Percentiles rank a stretch among this genome's conserved stretches.
Evolutionary conservation across 1,140 invertebrate genomes (phyloP).

Genomic region (Drosophila arizonae): DNA sequence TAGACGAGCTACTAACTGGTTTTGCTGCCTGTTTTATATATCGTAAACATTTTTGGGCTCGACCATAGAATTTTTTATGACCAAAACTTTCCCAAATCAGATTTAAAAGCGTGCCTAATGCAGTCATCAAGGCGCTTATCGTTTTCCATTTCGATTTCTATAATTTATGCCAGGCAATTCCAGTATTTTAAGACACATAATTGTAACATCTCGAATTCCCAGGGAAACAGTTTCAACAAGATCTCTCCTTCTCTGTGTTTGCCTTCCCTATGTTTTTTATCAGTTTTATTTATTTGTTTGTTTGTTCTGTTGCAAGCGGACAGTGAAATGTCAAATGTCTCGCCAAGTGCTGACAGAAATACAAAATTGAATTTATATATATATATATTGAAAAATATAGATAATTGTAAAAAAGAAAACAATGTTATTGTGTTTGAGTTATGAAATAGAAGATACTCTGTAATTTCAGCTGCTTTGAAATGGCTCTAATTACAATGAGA

Average conservation of each 20-base stretch:
- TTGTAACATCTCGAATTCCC: conserved; percentile 53
- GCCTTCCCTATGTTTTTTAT: conserved; percentile 53
- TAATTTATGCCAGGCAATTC: conserved; percentile 46
- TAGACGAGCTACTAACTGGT: conserved; percentile 48
- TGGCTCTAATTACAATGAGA: background rate
- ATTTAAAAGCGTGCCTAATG: conserved; percentile 56
- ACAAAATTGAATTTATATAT: conserved; percentile 15
- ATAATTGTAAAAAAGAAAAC: background rate
- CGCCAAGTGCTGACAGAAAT: conserved; percentile 67
- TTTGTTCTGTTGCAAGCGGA: conserved; percentile 43
- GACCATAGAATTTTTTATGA: conserved; percentile 38
- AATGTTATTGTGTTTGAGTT: background rate
- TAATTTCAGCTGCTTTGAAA: background rate
- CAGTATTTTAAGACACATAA: conserved; percentile 63
- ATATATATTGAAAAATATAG: conserved; percentile 22
- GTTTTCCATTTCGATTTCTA: conserved; percentile 40
- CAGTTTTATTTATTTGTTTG: conserved; percentile 69
- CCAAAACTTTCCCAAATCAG: conserved; percentile 46
- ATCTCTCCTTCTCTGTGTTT: conserved; percentile 15
- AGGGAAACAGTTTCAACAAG: background rate
- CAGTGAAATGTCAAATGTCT: conserved; percentile 50
- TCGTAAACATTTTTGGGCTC: background rate
- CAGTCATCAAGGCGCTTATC: conserved; percentile 65
- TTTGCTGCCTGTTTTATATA: conserved; percentile 27
- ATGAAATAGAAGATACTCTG: background rate